Evolutionary conservation across 1,140 invertebrate species (phyloP).

Genomic region (Aphelenchoides besseyi): DNA sequence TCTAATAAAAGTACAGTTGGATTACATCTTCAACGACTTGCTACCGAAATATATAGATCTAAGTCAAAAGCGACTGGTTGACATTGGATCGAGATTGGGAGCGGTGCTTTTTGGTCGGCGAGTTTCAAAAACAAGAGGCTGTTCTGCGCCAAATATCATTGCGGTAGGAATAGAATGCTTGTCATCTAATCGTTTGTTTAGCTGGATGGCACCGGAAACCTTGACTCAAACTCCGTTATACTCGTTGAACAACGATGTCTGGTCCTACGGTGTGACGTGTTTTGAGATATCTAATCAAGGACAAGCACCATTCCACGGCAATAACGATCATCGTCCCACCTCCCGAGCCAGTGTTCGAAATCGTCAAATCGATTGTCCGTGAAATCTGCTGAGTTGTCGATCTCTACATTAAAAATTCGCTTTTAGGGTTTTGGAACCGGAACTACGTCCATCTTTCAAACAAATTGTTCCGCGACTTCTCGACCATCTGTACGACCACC

Average conservation of each 20-base stretch:
- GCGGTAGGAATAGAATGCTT: too few relatives aligned
- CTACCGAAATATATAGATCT: conserved; percentile 31
- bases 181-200: too few relatives aligned
- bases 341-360: not conserved
- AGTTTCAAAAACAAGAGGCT: too few relatives aligned
- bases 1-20: conserved; percentile 24
- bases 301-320: conserved; percentile 41
- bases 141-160: too few relatives aligned
- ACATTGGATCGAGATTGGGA: conserved; percentile 36
- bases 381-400: not conserved
- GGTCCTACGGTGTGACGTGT: not conserved
- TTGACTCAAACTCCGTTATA: conserved; percentile 81
- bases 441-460: not conserved
- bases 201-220: conserved; percentile 96
- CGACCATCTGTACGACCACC: not conserved
- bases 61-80: conserved; percentile 33
- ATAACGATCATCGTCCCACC: conserved; percentile 3
- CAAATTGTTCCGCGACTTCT: not conserved
- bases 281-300: conserved; percentile 63
- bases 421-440: not conserved
- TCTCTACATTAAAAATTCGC: not conserved
- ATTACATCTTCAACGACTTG: conserved; percentile 34
- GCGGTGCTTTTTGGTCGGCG: conserved; percentile 36
- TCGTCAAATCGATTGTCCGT: not conserved
- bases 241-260: conserved; percentile 87